A percentile compares a stretch with the other conserved stretches of the same genome.
Conservation (phyloP, 2,888 invertebrate genomes). For the Dryadula phaetusa region DNA sequence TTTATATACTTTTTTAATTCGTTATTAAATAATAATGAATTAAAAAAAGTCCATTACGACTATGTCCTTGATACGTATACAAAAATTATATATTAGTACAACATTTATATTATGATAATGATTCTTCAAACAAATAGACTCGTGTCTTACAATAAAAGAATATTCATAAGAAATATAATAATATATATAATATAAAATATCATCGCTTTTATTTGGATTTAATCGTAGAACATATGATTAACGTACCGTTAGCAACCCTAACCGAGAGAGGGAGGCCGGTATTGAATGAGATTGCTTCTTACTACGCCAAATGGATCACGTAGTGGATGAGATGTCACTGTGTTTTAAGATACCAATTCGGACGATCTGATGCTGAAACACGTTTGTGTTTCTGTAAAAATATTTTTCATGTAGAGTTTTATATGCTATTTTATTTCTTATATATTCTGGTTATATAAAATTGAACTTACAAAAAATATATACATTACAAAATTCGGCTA, state of each 20-base stretch:
- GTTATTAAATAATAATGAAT: too few species aligned
- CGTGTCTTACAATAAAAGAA: too few species aligned
- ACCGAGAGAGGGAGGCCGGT: slow-evolving; percentile 63
- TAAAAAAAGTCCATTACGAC: too few species aligned
- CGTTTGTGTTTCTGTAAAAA: slow-evolving; percentile 53
- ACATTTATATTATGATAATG: too few species aligned
- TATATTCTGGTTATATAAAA: not conserved
- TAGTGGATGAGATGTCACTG: slow-evolving; percentile 85
- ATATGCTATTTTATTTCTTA: not conserved
- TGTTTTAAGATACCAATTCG: slow-evolving; percentile 84
- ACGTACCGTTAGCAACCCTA: slow-evolving; percentile 77
- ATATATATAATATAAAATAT: slow-evolving; percentile 45
- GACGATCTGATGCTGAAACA: slow-evolving; percentile 59
- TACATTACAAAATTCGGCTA: not conserved
- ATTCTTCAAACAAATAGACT: too few species aligned
- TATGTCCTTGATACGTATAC: too few species aligned
- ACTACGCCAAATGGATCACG: slow-evolving; percentile 85
- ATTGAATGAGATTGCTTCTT: slow-evolving; percentile 86
- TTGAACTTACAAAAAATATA: not conserved
- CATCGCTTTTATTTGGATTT: not conserved
- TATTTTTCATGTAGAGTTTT: slow-evolving; percentile 34
- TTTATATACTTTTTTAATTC: too few species aligned
- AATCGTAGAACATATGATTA: slow-evolving; percentile 68
- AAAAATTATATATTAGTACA: too few species aligned
- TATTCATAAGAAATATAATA: too few species aligned